Conservation (phyloP, 2,113 vertebrate species). For the Myotis brandtii region DNA sequence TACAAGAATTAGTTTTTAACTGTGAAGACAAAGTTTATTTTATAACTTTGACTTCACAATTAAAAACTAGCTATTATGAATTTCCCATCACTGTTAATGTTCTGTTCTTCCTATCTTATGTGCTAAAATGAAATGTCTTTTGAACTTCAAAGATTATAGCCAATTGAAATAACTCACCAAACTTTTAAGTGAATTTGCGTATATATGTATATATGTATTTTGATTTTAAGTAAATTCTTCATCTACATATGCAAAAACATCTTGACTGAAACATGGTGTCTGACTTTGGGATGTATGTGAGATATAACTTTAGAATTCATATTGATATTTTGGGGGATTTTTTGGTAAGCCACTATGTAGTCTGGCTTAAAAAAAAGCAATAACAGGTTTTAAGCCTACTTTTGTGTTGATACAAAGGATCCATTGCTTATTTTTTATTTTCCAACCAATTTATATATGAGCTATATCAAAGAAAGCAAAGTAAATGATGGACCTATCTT, state of each 20-base stretch:
- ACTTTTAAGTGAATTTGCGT: not conserved
- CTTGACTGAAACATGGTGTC: not conserved
- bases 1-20: not conserved
- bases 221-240: constrained; percentile 1
- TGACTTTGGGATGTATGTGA: constrained; percentile 3
- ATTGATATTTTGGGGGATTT: not conserved
- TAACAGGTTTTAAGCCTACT: not conserved
- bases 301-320: not conserved
- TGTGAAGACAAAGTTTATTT: constrained; percentile 21
- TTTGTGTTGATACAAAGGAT: constrained; percentile 18
- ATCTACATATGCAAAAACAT: not conserved
- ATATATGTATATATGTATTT: not conserved
- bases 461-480: constrained; percentile 17
- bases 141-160: not conserved
- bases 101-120: not conserved
- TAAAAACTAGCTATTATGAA: not conserved
- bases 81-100: not conserved
- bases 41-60: not conserved
- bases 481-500: not conserved
- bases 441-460: not conserved
- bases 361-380: not conserved
- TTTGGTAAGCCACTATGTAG: not conserved
- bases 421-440: not conserved
- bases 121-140: constrained; percentile 27
- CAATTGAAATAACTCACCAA: constrained; percentile 25